These are phyloP conservation scores for rat (Rattus norvegicus) DNA, from an alignment of 2,113 vertebrate species.

Conservation along the genomic window DNA sequence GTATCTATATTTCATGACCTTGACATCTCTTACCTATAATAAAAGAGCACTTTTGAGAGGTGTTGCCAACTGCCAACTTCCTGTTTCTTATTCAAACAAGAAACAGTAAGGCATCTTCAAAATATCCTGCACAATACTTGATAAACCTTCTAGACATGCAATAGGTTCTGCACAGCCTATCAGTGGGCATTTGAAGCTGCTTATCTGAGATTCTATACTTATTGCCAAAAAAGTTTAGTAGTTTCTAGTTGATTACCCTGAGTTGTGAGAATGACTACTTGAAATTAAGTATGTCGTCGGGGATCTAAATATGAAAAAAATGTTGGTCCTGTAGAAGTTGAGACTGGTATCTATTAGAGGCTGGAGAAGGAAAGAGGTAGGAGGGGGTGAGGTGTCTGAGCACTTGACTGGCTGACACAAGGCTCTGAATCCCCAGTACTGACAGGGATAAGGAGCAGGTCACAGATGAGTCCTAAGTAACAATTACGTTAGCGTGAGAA, in stretches of 20 bases:
- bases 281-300: neutral
- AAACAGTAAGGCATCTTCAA: slow-evolving; percentile 16
- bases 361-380: neutral
- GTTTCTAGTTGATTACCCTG: neutral
- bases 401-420: neutral
- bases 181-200: neutral
- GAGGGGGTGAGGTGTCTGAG: neutral
- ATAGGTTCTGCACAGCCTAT: neutral
- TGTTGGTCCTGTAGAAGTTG: neutral
- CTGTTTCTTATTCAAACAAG: slow-evolving; percentile 69
- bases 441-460: neutral
- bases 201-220: neutral
- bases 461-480: neutral
- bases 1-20: slow-evolving; percentile 43
- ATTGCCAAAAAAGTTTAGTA: neutral
- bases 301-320: neutral
- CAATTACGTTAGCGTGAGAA: no score
- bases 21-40: slow-evolving; percentile 4
- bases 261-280: neutral
- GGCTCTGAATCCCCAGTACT: neutral
- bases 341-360: neutral
- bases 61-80: slow-evolving; percentile 35
- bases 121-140: neutral
- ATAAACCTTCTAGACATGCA: neutral
- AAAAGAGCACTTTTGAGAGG: slow-evolving; percentile 38